Conservation (phyloP, 1,140 invertebrate genomes). For the Anastrepha ludens region DNA sequence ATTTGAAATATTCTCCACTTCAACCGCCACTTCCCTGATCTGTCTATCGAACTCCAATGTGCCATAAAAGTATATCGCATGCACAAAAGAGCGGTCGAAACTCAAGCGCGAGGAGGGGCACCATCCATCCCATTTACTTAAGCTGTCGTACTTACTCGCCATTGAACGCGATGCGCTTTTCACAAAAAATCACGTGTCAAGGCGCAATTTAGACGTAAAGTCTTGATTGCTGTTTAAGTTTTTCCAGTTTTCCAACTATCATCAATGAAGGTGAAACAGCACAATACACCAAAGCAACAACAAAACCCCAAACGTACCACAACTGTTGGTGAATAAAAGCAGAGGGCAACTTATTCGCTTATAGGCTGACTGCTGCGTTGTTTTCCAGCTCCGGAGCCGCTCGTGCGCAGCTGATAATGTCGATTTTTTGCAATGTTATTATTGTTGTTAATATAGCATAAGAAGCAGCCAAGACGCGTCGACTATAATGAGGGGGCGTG, state of each 20-base stretch:
- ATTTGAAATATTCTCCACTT: background rate
- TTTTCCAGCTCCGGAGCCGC: background rate
- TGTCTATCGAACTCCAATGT: background rate
- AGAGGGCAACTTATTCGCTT: background rate
- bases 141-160: background rate
- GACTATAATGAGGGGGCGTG: slow-evolving; percentile 53
- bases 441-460: background rate
- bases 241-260: slow-evolving; percentile 34
- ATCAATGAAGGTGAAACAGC: background rate
- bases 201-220: slow-evolving; percentile 24
- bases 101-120: no score
- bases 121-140: background rate
- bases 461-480: slow-evolving; percentile 10
- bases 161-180: slow-evolving; percentile 36
- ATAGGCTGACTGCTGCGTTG: no score
- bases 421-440: slow-evolving; percentile 7
- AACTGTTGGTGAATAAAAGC: background rate
- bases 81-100: background rate
- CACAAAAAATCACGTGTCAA: slow-evolving; percentile 53
- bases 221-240: slow-evolving; percentile 42
- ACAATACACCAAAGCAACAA: background rate
- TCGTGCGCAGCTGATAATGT: slow-evolving; percentile 24
- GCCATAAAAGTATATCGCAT: background rate
- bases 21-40: background rate
- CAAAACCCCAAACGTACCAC: background rate